Percentiles rank a stretch among this genome's conserved stretches.
phyloP scores from a whole-genome alignment of 2,888 invertebrate genomes.

The Tetragonisca angustula region DNA sequence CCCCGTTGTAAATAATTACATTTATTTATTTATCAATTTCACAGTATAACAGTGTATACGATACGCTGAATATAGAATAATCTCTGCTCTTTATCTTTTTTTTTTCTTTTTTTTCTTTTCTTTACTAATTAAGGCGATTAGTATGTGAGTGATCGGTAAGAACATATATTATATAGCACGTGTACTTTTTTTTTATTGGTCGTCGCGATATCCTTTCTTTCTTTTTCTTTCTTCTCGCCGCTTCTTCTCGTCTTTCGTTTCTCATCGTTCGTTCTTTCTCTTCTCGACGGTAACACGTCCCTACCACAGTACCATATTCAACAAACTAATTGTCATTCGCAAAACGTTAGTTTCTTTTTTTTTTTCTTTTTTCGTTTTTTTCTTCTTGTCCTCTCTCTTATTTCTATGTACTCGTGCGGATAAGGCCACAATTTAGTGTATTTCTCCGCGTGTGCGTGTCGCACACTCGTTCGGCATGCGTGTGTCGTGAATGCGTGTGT shows the following conservation, averaged over 20 bases:
- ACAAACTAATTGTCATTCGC: conserved; percentile 22
- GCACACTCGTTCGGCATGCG: conserved; percentile 55
- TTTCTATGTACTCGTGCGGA: conserved; percentile 74
- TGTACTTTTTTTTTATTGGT: conserved; percentile 74
- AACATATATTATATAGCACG: conserved; percentile 76
- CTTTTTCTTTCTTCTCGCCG: conserved; percentile 17
- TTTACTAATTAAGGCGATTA: conserved; percentile 82
- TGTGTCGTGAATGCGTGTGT: conserved; percentile 45
- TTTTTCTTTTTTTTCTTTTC: conserved; percentile 29
- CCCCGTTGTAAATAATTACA: conserved; percentile 78
- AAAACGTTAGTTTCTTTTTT: conserved; percentile 60
- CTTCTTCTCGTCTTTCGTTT: conserved; percentile 5
- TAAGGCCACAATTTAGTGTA: conserved; percentile 78
- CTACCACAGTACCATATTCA: conserved; percentile 50
- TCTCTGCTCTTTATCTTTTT: conserved; percentile 73
- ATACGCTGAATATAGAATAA: conserved; percentile 80
- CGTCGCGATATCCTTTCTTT: conserved; percentile 49
- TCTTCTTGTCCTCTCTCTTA: conserved; percentile 59
- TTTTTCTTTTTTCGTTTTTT: conserved; percentile 67
- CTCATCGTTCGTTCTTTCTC: conserved; percentile 1
- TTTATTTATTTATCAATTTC: conserved; percentile 81
- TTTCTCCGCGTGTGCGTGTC: conserved; percentile 63
- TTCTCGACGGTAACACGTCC: conserved; percentile 44
- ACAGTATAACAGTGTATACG: conserved; percentile 79
- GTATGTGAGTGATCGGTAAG: conserved; percentile 80